phyloP scores from a whole-genome alignment of 2,888 invertebrate genomes.

The Clepsis dumicolana region DNA sequence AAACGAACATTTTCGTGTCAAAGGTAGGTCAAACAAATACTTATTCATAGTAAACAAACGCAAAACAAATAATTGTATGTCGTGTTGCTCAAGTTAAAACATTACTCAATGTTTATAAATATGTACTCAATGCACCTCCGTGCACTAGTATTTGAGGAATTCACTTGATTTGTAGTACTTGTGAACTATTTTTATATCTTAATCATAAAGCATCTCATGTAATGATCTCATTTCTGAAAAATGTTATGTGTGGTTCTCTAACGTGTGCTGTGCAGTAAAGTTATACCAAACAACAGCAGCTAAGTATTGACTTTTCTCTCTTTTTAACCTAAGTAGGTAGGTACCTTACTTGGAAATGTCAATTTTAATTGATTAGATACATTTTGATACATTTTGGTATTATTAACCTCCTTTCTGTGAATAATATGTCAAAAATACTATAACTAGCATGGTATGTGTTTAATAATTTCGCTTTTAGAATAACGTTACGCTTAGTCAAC shows the following conservation, averaged over 20 bases:
- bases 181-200: constrained; percentile 31
- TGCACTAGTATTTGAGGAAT: constrained; percentile 25
- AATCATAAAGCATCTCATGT: constrained; percentile 1
- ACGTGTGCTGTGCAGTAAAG: background rate
- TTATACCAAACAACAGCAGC: no score
- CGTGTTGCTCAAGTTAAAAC: constrained; percentile 53
- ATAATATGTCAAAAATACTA: constrained; percentile 1
- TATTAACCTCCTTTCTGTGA: background rate
- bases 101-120: constrained; percentile 54
- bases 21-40: constrained; percentile 68
- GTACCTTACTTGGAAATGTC: no score
- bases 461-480: constrained; percentile 13
- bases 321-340: no score
- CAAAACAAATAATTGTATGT: constrained; percentile 62
- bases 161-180: constrained; percentile 4
- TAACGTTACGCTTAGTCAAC: constrained; percentile 23
- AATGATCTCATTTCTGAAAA: constrained; percentile 4
- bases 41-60: constrained; percentile 50
- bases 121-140: constrained; percentile 41
- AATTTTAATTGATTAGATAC: background rate
- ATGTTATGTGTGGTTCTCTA: background rate
- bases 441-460: background rate
- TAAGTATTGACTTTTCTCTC: no score
- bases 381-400: constrained; percentile 3
- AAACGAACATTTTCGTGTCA: constrained; percentile 62